A percentile compares a stretch with the other conserved stretches of the same genome.
Conservation (phyloP, 2,113 vertebrate genomes). For the Alexandromys fortis region DNA sequence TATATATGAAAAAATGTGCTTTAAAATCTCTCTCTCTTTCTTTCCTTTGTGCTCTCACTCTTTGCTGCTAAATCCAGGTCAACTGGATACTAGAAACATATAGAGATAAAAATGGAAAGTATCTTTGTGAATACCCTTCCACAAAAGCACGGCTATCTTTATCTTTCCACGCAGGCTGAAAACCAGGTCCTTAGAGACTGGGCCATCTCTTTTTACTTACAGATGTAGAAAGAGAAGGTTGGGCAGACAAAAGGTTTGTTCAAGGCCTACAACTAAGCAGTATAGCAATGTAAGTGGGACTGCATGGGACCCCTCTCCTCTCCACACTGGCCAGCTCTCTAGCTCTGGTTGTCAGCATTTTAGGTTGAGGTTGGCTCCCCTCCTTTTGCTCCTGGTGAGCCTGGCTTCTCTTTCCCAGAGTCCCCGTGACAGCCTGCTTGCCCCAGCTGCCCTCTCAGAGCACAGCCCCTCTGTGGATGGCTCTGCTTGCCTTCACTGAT, state of each 20-base stretch:
- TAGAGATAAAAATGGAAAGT: conserved; percentile 42
- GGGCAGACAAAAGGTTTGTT: not conserved
- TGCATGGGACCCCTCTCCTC: not conserved
- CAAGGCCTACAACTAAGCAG: not conserved
- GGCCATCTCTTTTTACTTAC: conserved; percentile 15
- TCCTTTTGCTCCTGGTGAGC: not conserved
- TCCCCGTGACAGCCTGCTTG: conserved; percentile 23
- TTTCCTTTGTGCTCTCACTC: fast-evolving
- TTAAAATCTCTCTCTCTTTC: not conserved
- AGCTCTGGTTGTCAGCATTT: not conserved
- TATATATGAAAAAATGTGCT: not conserved
- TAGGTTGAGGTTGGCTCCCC: not conserved
- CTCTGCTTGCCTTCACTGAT: conserved; percentile 37
- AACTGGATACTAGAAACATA: conserved; percentile 29
- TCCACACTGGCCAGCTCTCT: not conserved
- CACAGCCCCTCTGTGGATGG: not conserved
- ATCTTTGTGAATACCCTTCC: conserved; percentile 18
- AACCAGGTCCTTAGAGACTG: not conserved
- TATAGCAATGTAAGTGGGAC: not conserved
- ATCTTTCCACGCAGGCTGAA: conserved; percentile 31
- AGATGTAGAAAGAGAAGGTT: conserved; percentile 36
- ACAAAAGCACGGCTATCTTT: conserved; percentile 35
- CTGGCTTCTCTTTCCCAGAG: not conserved
- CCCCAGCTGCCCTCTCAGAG: conserved; percentile 16
- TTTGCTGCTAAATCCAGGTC: conserved; percentile 16